Conservation (phyloP, 2,888 invertebrate genomes). For the Polydrusus cervinus region DNA sequence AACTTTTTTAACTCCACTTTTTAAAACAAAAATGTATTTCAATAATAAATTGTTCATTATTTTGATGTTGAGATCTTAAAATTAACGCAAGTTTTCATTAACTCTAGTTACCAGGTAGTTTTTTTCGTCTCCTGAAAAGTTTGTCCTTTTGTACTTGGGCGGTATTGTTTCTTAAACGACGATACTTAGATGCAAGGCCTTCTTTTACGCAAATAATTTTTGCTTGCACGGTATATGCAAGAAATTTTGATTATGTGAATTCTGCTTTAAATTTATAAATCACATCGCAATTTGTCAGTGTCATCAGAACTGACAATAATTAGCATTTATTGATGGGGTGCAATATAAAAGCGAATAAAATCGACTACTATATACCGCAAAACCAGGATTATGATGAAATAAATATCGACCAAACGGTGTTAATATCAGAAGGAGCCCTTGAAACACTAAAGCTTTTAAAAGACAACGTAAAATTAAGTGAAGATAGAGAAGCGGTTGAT, state of each 20-base stretch:
- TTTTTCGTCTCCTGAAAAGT: no score
- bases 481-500: conserved; percentile 50
- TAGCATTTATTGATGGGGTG: conserved; percentile 1
- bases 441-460: conserved; percentile 60
- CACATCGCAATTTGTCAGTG: background rate
- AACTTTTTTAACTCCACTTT: no score
- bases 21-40: no score
- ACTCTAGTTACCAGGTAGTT: no score
- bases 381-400: conserved; percentile 54
- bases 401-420: conserved; percentile 63
- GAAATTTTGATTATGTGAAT: background rate
- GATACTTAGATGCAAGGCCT: no score
- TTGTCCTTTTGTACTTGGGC: no score
- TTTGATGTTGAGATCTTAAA: no score
- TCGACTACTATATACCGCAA: conserved; percentile 53
- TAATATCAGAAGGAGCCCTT: conserved; percentile 63
- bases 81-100: no score
- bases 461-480: conserved; percentile 49
- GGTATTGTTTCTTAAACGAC: no score
- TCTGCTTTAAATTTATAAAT: background rate
- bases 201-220: no score
- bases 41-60: no score
- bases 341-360: conserved; percentile 53
- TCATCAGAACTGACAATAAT: background rate
- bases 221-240: no score